phyloP scores from a whole-genome alignment of 2,113 vertebrate species.

The Anseranas semipalmata region DNA sequence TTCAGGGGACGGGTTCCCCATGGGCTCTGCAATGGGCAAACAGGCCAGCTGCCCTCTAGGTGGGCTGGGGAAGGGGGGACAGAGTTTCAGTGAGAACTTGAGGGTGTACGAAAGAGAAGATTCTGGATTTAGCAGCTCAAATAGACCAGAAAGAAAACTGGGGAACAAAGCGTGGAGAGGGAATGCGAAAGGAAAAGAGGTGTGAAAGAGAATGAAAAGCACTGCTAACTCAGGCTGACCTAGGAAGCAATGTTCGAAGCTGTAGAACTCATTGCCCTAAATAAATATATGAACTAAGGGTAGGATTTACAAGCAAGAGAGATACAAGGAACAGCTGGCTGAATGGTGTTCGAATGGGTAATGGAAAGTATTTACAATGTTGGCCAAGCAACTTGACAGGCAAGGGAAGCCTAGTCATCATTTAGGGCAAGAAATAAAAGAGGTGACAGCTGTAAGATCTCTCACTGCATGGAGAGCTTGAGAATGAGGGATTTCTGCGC shows the following conservation, averaged over 20 bases:
- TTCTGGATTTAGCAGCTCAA: neutral
- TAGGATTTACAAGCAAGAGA: conserved; percentile 23
- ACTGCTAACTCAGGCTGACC: neutral
- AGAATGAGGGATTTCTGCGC: neutral
- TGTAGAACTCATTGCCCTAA: neutral
- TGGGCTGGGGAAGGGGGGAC: neutral
- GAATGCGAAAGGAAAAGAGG: neutral
- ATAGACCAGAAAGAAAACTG: neutral
- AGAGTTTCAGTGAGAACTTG: neutral
- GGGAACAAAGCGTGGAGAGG: neutral
- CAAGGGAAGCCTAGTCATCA: neutral
- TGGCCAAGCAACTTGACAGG: conserved; percentile 42
- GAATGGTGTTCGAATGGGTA: neutral
- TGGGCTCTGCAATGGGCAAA: neutral
- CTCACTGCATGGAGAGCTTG: neutral
- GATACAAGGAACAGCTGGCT: conserved; percentile 21
- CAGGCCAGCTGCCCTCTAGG: neutral
- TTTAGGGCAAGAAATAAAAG: conserved; percentile 38
- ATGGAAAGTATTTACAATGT: conserved; percentile 16
- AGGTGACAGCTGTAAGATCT: conserved; percentile 31
- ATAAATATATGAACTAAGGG: neutral
- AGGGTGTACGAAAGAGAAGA: neutral
- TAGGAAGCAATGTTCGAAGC: neutral
- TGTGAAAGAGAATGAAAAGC: neutral
- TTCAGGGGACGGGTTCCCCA: neutral